Evolutionary conservation across 2,797 vertebrate species (phyloP).

Genomic region (Esox masquinongy): DNA sequence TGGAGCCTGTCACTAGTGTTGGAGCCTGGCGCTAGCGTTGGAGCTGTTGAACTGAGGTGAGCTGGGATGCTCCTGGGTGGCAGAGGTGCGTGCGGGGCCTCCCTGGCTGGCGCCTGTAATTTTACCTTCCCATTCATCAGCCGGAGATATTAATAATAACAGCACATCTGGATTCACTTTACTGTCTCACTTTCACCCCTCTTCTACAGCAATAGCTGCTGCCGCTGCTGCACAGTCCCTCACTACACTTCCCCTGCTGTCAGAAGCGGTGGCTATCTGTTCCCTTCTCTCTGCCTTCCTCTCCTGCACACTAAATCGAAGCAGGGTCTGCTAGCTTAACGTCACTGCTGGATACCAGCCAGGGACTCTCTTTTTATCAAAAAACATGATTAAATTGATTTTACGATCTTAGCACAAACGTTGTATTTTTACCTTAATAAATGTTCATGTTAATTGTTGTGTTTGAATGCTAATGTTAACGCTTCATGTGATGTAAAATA

Average conservation of each 20-base stretch:
- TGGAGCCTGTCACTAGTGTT: not conserved
- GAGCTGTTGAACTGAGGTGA: slow-evolving; percentile 57
- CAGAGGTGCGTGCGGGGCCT: slow-evolving; percentile 71
- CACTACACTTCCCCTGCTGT: slow-evolving; percentile 15
- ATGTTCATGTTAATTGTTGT: not conserved
- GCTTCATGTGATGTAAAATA: not conserved
- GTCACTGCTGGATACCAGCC: slow-evolving; percentile 3
- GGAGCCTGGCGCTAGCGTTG: not conserved
- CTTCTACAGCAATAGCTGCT: slow-evolving; percentile 29
- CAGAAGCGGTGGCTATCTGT: slow-evolving; percentile 37
- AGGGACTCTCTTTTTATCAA: not conserved
- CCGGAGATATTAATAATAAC: slow-evolving; percentile 94
- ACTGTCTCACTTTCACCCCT: slow-evolving; percentile 83
- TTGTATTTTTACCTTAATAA: not conserved
- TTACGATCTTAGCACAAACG: not conserved
- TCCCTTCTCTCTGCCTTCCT: not conserved
- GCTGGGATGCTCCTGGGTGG: slow-evolving; percentile 72
- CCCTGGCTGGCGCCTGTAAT: slow-evolving; percentile 82
- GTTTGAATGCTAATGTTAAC: not conserved
- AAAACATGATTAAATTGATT: not conserved
- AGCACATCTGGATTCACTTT: slow-evolving; percentile 97
- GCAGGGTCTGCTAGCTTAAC: slow-evolving; percentile 15
- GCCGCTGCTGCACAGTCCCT: not conserved
- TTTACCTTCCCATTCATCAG: slow-evolving; percentile 95
- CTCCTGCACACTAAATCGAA: not conserved